A percentile compares a stretch with the other conserved stretches of the same genome.
phyloP scores from a whole-genome alignment of 2,797 vertebrate species.

The Enteromius treurensis region DNA sequence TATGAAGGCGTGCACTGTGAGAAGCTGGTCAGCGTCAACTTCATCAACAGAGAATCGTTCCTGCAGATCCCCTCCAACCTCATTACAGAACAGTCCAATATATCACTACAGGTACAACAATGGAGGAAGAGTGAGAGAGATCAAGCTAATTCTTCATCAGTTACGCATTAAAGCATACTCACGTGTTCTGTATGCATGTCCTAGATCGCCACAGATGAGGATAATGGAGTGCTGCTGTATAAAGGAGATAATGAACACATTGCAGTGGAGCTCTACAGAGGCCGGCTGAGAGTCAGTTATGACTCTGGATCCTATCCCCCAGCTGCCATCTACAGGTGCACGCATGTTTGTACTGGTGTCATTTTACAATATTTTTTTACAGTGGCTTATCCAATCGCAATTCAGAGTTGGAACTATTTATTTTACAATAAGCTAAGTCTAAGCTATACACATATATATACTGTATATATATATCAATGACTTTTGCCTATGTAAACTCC shows the following conservation, averaged over 20 bases:
- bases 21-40: conserved; percentile 92
- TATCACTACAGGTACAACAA: conserved; percentile 89
- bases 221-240: conserved; percentile 93
- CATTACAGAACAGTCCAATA: conserved; percentile 88
- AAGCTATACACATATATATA: too few relatives aligned
- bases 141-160: conserved; percentile 23
- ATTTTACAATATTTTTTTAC: not conserved
- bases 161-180: not conserved
- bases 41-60: conserved; percentile 92
- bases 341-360: conserved; percentile 6
- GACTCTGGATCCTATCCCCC: conserved; percentile 91
- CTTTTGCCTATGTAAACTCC: not conserved
- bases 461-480: too few relatives aligned
- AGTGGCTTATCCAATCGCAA: not conserved
- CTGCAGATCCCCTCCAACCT: conserved; percentile 90
- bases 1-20: conserved; percentile 93
- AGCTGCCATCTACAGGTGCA: conserved; percentile 96
- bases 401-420: not conserved
- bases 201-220: conserved; percentile 95
- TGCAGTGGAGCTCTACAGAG: conserved; percentile 92
- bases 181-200: conserved; percentile 47
- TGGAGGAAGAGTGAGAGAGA: not conserved
- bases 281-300: conserved; percentile 94
- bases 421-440: not conserved
- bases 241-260: conserved; percentile 94